Conservation (phyloP, 2,888 invertebrate species). For the Meghimatium bilineatum region DNA sequence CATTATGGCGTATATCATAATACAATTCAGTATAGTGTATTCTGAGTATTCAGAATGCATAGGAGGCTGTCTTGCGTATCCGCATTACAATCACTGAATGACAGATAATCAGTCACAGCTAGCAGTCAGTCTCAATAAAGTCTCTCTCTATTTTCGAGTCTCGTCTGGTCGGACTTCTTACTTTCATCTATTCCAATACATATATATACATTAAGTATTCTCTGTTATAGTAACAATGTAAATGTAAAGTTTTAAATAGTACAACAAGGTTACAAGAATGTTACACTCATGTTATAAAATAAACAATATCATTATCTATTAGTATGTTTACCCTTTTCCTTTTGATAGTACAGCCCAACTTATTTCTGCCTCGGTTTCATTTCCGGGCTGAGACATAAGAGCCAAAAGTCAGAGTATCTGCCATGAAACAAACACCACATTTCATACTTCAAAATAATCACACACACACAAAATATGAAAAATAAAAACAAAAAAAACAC, state of each 20-base stretch:
- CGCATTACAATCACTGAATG: too few relatives aligned
- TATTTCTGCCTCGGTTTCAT: slow-evolving; percentile 54
- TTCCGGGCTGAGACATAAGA: slow-evolving; percentile 52
- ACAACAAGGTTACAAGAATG: not conserved
- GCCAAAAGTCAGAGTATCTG: slow-evolving; percentile 4
- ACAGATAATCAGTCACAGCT: too few relatives aligned
- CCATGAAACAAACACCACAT: slow-evolving; percentile 4
- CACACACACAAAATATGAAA: not conserved
- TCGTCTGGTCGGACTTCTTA: too few relatives aligned
- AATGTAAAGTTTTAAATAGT: not conserved
- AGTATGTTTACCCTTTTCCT: slow-evolving; percentile 23
- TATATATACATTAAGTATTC: too few relatives aligned
- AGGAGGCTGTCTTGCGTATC: too few relatives aligned
- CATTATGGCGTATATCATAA: too few relatives aligned
- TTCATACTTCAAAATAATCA: not conserved
- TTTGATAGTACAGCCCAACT: slow-evolving; percentile 7
- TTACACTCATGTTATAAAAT: not conserved
- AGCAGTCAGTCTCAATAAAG: too few relatives aligned
- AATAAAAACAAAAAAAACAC: too few relatives aligned
- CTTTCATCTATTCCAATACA: too few relatives aligned
- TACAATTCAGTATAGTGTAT: too few relatives aligned
- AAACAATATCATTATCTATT: not conserved
- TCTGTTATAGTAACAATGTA: not conserved
- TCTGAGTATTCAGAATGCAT: too few relatives aligned
- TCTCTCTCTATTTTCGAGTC: too few relatives aligned